Conservation (phyloP, 2,888 invertebrate genomes). For the Thalpophila matura region DNA sequence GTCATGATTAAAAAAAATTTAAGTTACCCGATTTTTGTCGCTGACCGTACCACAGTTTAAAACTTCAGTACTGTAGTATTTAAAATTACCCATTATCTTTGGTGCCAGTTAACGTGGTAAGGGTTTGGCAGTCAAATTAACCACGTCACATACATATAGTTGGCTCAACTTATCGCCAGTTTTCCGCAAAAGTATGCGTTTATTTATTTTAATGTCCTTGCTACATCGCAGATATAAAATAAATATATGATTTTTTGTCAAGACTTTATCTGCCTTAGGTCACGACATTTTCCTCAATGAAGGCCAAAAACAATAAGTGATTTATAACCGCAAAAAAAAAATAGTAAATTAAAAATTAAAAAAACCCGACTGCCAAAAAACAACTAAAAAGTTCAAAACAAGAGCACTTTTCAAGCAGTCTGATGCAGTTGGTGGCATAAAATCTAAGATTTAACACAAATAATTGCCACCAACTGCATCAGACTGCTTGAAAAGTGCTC, state of each 20-base stretch:
- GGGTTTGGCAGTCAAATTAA: constrained; percentile 38
- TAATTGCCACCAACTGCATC: too few relatives aligned
- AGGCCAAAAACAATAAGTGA: constrained; percentile 45
- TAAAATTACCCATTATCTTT: constrained; percentile 36
- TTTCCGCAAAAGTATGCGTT: constrained; percentile 10
- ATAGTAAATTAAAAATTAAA: too few relatives aligned
- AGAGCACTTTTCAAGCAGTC: too few relatives aligned
- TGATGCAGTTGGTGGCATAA: too few relatives aligned
- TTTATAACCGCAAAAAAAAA: constrained; percentile 55
- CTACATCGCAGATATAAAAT: constrained; percentile 5
- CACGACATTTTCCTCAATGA: constrained; percentile 44
- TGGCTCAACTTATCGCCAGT: constrained; percentile 36
- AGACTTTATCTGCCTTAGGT: constrained; percentile 16
- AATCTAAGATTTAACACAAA: too few relatives aligned
- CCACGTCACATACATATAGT: constrained; percentile 14
- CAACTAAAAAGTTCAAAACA: too few relatives aligned
- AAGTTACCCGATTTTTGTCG: too few relatives aligned
- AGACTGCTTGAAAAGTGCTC: too few relatives aligned
- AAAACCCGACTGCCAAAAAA: too few relatives aligned
- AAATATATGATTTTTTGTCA: constrained; percentile 37
- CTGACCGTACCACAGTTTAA: neutral
- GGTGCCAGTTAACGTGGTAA: constrained; percentile 32
- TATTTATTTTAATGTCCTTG: constrained; percentile 9
- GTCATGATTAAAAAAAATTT: too few relatives aligned
- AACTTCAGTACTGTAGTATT: constrained; percentile 6